phyloP scores from a whole-genome alignment of 2,113 vertebrate species.

The Eclectus roratus region DNA sequence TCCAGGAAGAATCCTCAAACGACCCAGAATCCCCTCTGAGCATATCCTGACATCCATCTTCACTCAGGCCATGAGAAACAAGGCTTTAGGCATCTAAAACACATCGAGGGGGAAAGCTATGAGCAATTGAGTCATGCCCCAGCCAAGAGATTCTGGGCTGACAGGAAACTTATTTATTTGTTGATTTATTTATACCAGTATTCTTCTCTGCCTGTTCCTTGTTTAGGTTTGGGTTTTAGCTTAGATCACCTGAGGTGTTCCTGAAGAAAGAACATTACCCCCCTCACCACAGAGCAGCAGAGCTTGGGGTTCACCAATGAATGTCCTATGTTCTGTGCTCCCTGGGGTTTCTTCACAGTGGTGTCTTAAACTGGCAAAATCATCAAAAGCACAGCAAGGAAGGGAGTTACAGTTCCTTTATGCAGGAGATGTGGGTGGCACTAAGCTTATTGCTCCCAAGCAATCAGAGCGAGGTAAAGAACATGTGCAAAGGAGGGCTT shows the following conservation, averaged over 20 bases:
- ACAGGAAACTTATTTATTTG: constrained; percentile 46
- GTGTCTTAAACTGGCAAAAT: constrained; percentile 50
- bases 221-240: constrained; percentile 19
- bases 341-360: constrained; percentile 11
- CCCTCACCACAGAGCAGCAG: not conserved
- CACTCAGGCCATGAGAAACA: not conserved
- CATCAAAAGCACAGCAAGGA: constrained; percentile 57
- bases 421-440: not conserved
- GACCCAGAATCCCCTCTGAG: constrained; percentile 34
- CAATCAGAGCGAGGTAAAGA: not conserved
- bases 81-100: not conserved
- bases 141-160: not conserved
- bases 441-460: not conserved
- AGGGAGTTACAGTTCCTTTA: constrained; percentile 15
- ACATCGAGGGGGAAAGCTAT: not conserved
- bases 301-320: not conserved
- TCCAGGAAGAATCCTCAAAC: constrained; percentile 41
- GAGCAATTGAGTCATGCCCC: not conserved
- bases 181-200: constrained; percentile 58
- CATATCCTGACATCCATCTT: not conserved
- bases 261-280: not conserved
- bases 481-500: not conserved
- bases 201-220: constrained; percentile 31
- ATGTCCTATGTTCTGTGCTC: constrained; percentile 5
- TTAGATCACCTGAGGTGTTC: not conserved